Evolutionary conservation across 2,113 vertebrate species (phyloP), one percentile per base, ranked within the genome.

Genomic region (Scomber scombrus): DNA sequence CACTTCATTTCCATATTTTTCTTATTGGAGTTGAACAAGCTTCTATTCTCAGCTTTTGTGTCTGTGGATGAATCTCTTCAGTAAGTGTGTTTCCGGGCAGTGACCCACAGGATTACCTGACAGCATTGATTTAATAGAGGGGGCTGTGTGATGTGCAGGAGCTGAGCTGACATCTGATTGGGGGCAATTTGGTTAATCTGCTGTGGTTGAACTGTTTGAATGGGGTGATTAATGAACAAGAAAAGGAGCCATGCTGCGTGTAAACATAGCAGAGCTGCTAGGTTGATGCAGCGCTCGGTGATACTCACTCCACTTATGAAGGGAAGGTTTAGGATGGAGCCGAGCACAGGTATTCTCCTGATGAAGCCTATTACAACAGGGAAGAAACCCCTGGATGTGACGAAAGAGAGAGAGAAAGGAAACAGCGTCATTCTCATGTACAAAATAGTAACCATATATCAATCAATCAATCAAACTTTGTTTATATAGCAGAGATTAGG

Each of bases 351-450:
- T 75, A 99, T 95, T 95, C 98, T 97, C 93, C 98, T 96, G 87
- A 99, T 98, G 86, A 99, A 99, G 85, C 97, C 98, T 18, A 99
- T 80, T 0, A 97, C 95, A 51, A 99, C 97, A 72, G 98, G 98
- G 92, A 99, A 99, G 95, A 99, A 99, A 1, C 98, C 98, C 96
- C 98, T 99, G 87, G 21, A 90, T 34, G 52, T 11, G 65, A 84
- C 6, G 47, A 65, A 43, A 62, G 14, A 65, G 29, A 52, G 51
- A 19, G 47, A 60, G 21, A 10, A 40, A 56, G 29, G 6, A 15
- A 31, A n/a, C n/a, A n/a, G n/a, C n/a, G 29, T 68, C 34, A 1
- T 40, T 40, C 7, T 40, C 34, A 40, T 9, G 34, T 40, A 1
- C 8, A 9, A 40, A 9, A 40, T 7, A 40, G 34, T 40, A 40